These are phyloP conservation scores for Sitta europaea DNA, from an alignment of 2,113 vertebrate species.

Conservation along the genomic window DNA sequence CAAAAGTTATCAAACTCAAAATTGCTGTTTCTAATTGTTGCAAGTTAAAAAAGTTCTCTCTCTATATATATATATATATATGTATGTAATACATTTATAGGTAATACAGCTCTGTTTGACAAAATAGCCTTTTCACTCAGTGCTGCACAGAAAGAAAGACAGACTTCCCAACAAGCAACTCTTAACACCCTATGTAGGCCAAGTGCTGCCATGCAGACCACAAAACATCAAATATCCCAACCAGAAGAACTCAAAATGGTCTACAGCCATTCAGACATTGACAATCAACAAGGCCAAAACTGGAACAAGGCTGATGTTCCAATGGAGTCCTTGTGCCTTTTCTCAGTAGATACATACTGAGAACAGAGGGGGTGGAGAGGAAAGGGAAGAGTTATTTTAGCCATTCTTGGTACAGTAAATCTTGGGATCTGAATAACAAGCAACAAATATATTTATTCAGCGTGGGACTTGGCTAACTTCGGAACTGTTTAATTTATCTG, in stretches of 20 bases:
- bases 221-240: not conserved
- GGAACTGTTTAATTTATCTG: not conserved
- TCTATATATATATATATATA: too few relatives aligned
- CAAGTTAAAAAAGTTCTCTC: too few relatives aligned
- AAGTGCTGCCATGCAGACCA: not conserved
- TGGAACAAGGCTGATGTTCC: not conserved
- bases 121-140: not conserved
- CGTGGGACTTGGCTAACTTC: not conserved
- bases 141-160: not conserved
- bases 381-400: constrained; percentile 32
- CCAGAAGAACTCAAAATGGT: not conserved
- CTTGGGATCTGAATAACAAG: not conserved
- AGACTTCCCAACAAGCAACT: not conserved
- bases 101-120: not conserved
- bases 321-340: not conserved
- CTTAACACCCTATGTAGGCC: not conserved
- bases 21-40: too few relatives aligned
- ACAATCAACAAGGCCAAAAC: not conserved
- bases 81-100: too few relatives aligned
- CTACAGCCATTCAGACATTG: not conserved
- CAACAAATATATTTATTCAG: not conserved
- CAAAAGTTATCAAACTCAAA: too few relatives aligned
- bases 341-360: not conserved
- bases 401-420: not conserved
- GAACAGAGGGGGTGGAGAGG: not conserved